These are phyloP conservation scores for Platyrinchus mystaceus DNA, from an alignment of 2,797 vertebrate species.

Conservation along the genomic window DNA sequence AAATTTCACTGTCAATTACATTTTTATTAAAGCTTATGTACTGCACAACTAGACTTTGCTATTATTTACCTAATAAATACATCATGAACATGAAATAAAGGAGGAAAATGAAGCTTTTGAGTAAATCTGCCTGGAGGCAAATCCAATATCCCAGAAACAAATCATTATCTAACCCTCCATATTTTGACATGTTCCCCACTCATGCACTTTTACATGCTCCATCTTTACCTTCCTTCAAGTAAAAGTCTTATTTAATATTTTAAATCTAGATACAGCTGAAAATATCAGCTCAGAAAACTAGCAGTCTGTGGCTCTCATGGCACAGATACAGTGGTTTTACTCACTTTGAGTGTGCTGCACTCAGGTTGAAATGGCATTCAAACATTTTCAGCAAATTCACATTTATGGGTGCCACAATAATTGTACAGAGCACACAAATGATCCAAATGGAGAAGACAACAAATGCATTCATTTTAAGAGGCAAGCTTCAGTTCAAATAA, in stretches of 20 bases:
- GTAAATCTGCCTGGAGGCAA: slow-evolving; percentile 60
- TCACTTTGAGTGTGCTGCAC: neutral
- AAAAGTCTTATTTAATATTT: neutral
- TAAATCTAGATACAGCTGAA: neutral
- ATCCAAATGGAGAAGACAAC: neutral
- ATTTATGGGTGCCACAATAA: neutral
- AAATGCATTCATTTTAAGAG: neutral
- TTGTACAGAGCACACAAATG: neutral
- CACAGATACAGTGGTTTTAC: neutral
- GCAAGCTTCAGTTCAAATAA: neutral
- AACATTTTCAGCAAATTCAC: neutral
- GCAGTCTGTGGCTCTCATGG: neutral
- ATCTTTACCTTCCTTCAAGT: neutral
- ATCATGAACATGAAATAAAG: slow-evolving; percentile 50
- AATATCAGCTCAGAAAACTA: neutral
- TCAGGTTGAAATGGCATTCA: neutral
- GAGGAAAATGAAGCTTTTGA: slow-evolving; percentile 46
- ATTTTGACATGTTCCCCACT: slow-evolving; percentile 36
- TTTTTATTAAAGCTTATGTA: slow-evolving; percentile 45
- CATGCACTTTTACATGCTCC: neutral
- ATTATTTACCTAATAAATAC: slow-evolving; percentile 68
- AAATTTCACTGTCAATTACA: slow-evolving; percentile 43
- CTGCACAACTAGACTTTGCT: slow-evolving; percentile 27
- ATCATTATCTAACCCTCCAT: slow-evolving; percentile 37
- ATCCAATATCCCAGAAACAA: slow-evolving; percentile 55